Evolutionary conservation across 2,888 invertebrate genomes (phyloP).

Genomic region (Phortica okadai): DNA sequence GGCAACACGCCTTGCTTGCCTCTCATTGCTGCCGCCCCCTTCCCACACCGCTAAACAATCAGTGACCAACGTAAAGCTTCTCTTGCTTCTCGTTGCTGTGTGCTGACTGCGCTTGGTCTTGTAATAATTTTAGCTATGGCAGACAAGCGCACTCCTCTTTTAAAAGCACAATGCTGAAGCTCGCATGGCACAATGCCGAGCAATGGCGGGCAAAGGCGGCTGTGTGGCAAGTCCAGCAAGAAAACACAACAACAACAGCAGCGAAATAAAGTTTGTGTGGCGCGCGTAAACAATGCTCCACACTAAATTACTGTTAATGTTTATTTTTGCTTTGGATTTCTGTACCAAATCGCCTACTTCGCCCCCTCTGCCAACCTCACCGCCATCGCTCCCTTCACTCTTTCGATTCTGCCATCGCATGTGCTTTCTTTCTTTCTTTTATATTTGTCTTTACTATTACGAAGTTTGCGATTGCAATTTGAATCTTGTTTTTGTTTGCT

Average conservation of each 20-base stretch:
- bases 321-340: slow-evolving; percentile 56
- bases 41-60: background rate
- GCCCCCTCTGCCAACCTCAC: background rate
- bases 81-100: no score
- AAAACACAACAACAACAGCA: background rate
- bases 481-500: slow-evolving; percentile 65
- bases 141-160: background rate
- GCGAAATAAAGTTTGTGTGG: background rate
- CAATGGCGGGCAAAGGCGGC: background rate
- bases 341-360: slow-evolving; percentile 37
- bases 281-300: slow-evolving; percentile 69
- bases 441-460: slow-evolving; percentile 39
- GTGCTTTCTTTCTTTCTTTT: slow-evolving; percentile 62
- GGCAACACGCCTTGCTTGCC: background rate
- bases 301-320: slow-evolving; percentile 70
- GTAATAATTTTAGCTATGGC: background rate
- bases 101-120: no score
- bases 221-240: background rate
- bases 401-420: slow-evolving; percentile 30
- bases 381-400: slow-evolving; percentile 1
- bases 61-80: background rate
- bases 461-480: slow-evolving; percentile 63
- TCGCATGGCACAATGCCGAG: background rate
- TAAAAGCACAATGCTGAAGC: no score
- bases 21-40: background rate